Evolutionary conservation across 2,113 vertebrate species (phyloP).

Genomic region (Pristiophorus japonicus): DNA sequence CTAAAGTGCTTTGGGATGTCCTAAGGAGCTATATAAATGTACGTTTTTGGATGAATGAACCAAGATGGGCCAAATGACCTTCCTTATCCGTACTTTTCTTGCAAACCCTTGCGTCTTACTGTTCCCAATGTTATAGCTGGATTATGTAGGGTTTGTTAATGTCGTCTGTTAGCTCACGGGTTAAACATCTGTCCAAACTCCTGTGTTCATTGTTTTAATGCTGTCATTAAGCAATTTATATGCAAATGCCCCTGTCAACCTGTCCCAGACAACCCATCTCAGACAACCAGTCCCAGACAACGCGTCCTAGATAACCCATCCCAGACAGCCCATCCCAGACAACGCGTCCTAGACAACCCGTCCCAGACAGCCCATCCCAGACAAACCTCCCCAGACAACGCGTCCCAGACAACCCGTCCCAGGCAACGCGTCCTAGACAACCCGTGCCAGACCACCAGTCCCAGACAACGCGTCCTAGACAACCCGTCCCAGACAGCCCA

Average conservation of each 20-base stretch:
- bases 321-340: neutral
- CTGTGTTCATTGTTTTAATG: neutral
- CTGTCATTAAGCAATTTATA: neutral
- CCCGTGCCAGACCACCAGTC: too few species aligned
- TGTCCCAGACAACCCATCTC: neutral
- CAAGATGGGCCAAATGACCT: neutral
- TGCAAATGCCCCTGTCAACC: neutral
- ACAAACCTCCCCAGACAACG: too few species aligned
- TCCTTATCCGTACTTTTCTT: neutral
- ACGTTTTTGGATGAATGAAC: neutral
- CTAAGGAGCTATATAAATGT: too few species aligned
- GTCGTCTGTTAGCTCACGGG: neutral
- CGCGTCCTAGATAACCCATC: neutral
- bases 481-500: too few species aligned
- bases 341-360: too few species aligned
- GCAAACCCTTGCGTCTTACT: too few species aligned
- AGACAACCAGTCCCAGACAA: neutral
- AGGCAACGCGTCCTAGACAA: too few species aligned
- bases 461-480: too few species aligned
- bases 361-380: too few species aligned
- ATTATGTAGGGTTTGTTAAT: neutral
- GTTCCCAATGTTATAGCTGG: neutral
- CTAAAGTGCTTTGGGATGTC: too few species aligned
- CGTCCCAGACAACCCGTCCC: too few species aligned
- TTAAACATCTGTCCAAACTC: too few species aligned